Evolutionary conservation across 1,140 invertebrate species (phyloP).

Genomic region (Mya arenaria): DNA sequence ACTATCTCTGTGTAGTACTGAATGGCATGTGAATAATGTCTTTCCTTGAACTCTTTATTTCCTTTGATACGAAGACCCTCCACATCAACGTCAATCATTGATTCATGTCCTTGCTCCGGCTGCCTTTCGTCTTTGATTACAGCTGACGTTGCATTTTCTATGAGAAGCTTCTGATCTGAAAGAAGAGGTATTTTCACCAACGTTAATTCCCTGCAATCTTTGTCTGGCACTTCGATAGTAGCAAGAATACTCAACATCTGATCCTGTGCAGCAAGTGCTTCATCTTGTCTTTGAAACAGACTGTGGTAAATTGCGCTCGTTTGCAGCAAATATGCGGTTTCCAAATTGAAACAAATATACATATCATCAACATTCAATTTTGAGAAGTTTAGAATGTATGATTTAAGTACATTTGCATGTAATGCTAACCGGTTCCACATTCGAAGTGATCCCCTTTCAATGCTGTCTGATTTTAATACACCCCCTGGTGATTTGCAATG

Average conservation of each 20-base stretch:
- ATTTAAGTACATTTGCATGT: conserved; percentile 27
- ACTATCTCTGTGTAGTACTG: conserved; percentile 15
- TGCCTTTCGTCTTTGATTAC: neutral
- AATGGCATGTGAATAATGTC: conserved; percentile 3
- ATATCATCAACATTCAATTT: too few relatives aligned
- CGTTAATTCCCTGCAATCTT: neutral
- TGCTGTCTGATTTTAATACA: conserved; percentile 5
- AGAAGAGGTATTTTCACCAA: conserved; percentile 20
- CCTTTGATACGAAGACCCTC: neutral
- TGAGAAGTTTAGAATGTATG: neutral
- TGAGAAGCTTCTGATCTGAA: neutral
- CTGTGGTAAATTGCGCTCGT: conserved; percentile 14
- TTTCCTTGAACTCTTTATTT: neutral
- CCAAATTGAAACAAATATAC: neutral
- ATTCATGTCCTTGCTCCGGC: neutral
- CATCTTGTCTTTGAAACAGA: conserved; percentile 20
- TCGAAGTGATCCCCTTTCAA: neutral
- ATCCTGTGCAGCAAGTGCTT: conserved; percentile 10
- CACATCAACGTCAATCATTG: neutral
- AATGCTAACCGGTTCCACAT: conserved; percentile 38
- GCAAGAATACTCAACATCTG: conserved; percentile 24
- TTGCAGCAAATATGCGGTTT: conserved; percentile 2
- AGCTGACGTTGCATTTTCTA: neutral
- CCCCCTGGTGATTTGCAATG: conserved; percentile 7
- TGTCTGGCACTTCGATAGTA: neutral